Evolutionary conservation across 1,140 invertebrate species (phyloP), one percentile per base, ranked within the genome.

Genomic region (Apis florea): DNA sequence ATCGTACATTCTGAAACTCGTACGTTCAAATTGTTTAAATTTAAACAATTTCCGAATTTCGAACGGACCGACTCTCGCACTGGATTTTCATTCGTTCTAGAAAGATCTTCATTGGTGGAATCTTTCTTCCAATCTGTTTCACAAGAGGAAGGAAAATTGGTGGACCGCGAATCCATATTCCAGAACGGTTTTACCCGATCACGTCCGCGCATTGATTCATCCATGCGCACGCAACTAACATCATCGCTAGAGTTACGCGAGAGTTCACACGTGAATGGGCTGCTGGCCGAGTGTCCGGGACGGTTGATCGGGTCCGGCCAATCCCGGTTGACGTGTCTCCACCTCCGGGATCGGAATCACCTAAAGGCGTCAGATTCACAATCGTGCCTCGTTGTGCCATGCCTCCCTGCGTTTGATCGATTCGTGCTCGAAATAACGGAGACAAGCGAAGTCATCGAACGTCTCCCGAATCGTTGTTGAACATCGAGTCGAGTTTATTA

Each of bases 201-300:
- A 87, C 70, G 79, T 71, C 70, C 75, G 64, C 69, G 82, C n/a
- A n/a, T 80, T 81, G 74, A 84, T 88, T 87, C 83, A 87, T 84
- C 85, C 82, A 56, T 59, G 73, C 71, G 72, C 71, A 87, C 75
- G 73, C 79, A 82, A 82, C 83, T 63, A 77, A 83, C 73, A 82
- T 87, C 85, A 87, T 75, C 73, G 81, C 74, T 82, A 75, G n/a
- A n/a, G 86, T 84, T 83, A 84, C 79, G 81, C 66, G 75, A 76
- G 74, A 69, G 73, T 80, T 86, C 77, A 66, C 73, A 61, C 78
- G 59, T 82, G 85, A 88, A 88, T 88, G 63, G 85, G 75, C 49
- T 84, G 53, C 58, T 74, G 40, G 53, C 8, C 71, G 70, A 70
- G 66, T 79, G 85, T 82, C 69, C 73, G 54, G 59, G 61, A 69